Conservation (phyloP, 64 coral and sea anemone genomes). For the Pocillopora verrucosa region DNA sequence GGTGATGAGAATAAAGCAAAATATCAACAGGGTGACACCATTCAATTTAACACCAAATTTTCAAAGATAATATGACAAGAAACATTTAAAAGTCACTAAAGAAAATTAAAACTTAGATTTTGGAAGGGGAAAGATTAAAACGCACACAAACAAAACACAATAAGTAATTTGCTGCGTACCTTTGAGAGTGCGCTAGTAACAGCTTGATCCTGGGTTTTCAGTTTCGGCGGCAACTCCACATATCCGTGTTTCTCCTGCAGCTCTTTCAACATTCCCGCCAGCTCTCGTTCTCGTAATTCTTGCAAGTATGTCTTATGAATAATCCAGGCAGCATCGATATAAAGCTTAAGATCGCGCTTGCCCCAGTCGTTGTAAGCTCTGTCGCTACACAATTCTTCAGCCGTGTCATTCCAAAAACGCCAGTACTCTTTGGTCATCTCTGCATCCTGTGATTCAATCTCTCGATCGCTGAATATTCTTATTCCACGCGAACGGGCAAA, state of each 20-base stretch:
- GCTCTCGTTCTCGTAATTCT: conserved; percentile 78
- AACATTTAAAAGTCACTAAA: too few species aligned
- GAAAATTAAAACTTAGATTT: too few species aligned
- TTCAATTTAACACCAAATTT: too few species aligned
- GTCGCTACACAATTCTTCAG: conserved; percentile 95
- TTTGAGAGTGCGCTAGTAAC: conserved; percentile 80
- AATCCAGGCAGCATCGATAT: conserved; percentile 97
- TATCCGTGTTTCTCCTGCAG: conserved; percentile 91
- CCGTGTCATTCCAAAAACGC: conserved; percentile 97
- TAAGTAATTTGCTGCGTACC: conserved; percentile 20
- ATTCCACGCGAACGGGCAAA: conserved; percentile 87
- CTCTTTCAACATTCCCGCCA: conserved; percentile 74
- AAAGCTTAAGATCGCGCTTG: conserved; percentile 98
- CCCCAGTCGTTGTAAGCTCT: conserved; percentile 99
- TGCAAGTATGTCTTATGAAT: conserved; percentile 96
- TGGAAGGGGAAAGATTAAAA: too few species aligned
- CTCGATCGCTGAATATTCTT: conserved; percentile 91
- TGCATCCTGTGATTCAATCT: conserved; percentile 95
- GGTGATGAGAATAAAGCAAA: too few species aligned
- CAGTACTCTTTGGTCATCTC: conserved; percentile 96
- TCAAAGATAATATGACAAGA: too few species aligned
- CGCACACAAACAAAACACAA: too few species aligned
- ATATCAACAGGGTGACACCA: too few species aligned
- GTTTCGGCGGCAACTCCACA: conserved; percentile 81
- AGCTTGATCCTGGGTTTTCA: conserved; percentile 90